These are phyloP conservation scores for Nothobranchius furzeri DNA, from an alignment of 2,113 vertebrate genomes.

Conservation along the genomic window DNA sequence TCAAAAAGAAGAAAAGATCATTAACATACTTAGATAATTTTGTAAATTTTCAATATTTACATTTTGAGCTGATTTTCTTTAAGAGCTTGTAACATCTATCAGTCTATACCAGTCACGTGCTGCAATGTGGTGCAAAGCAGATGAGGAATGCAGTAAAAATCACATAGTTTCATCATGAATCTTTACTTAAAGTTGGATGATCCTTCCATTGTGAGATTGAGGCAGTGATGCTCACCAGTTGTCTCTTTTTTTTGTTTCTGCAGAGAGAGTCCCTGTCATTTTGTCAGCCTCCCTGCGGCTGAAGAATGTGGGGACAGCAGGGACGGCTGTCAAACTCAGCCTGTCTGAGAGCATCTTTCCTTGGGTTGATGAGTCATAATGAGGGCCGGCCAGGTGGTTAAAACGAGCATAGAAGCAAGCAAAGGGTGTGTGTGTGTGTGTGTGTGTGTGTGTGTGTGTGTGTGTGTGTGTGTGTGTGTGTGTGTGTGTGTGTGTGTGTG, in stretches of 20 bases:
- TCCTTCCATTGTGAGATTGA: slow-evolving; percentile 16
- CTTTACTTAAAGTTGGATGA: slow-evolving; percentile 11
- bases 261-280: slow-evolving; percentile 59
- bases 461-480: not conserved
- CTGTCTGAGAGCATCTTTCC: slow-evolving; percentile 49
- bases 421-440: slow-evolving; percentile 11
- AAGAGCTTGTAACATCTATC: no score
- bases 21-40: no score
- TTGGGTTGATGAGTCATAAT: slow-evolving; percentile 68
- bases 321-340: slow-evolving; percentile 65
- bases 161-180: slow-evolving; percentile 2
- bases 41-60: no score
- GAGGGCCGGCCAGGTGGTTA: slow-evolving; percentile 59
- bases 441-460: not conserved
- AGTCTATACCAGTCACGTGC: no score
- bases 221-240: slow-evolving; percentile 38
- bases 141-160: not conserved
- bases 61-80: no score
- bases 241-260: slow-evolving; percentile 53
- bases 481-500: not conserved
- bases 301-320: slow-evolving; percentile 52
- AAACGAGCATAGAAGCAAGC: slow-evolving; percentile 35
- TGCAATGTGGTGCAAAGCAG: no score
- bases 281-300: slow-evolving; percentile 63
- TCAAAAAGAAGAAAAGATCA: no score